phyloP scores from a whole-genome alignment of 2,797 vertebrate species.

The Sphenodon punctatus region DNA sequence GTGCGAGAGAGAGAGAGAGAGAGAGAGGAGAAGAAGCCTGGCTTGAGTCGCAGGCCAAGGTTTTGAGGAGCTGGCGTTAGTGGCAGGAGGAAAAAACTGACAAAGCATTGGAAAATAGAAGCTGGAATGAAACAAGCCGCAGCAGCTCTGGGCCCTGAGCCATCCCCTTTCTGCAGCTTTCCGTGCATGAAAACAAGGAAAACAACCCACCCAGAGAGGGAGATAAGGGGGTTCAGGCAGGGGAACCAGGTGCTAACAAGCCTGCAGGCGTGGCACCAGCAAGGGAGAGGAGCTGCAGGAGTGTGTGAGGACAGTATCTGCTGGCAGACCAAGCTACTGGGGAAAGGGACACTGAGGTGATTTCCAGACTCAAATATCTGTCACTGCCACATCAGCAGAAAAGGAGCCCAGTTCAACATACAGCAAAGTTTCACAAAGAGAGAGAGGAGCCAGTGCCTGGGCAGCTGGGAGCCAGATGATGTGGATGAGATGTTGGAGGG shows the following conservation, averaged over 20 bases:
- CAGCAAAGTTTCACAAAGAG: conserved; percentile 1
- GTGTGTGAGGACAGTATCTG: no score
- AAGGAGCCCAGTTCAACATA: background rate
- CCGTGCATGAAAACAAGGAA: background rate
- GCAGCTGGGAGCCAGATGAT: conserved; percentile 22
- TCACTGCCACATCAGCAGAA: conserved; percentile 26
- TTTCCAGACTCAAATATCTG: background rate
- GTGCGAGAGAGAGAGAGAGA: no score
- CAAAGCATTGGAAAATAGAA: background rate
- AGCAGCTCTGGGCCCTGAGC: background rate
- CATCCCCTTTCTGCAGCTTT: background rate
- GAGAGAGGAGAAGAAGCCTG: no score
- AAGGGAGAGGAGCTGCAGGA: background rate
- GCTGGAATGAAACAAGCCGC: background rate
- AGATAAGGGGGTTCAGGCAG: background rate
- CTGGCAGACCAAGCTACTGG: no score
- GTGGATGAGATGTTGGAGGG: background rate
- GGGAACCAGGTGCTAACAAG: background rate
- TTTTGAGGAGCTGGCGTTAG: background rate
- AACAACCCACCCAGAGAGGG: no score
- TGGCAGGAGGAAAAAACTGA: background rate
- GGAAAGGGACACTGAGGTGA: background rate
- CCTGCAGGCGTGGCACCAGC: background rate
- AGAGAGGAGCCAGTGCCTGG: background rate
- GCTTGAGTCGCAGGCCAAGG: background rate